Percentiles rank a stretch among this genome's conserved stretches.
phyloP scores from a whole-genome alignment of 2,888 invertebrate species.

The Caenorhabditis auriculariae region DNA sequence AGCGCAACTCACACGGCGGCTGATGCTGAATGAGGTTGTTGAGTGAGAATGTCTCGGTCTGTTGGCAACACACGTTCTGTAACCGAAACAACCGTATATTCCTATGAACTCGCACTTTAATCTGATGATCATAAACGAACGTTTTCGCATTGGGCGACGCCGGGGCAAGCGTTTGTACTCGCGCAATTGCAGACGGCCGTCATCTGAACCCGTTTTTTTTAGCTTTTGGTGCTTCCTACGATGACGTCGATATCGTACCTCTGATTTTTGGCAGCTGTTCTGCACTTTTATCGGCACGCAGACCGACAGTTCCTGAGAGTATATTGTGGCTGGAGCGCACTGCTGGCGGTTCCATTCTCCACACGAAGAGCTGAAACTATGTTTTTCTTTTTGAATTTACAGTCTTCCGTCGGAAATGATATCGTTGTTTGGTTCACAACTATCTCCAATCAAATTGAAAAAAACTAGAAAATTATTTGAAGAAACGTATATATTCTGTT shows the following conservation, averaged over 20 bases:
- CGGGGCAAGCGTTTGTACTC: conserved; percentile 40
- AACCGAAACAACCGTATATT: no score
- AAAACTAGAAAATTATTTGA: no score
- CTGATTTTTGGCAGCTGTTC: conserved; percentile 14
- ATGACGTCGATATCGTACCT: background rate
- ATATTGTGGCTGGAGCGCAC: conserved; percentile 50
- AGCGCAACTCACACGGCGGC: conserved; percentile 27
- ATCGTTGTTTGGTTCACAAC: no score
- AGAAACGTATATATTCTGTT: no score
- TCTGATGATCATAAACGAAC: no score
- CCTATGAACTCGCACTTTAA: no score
- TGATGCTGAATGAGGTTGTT: conserved; percentile 39
- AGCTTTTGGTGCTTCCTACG: no score
- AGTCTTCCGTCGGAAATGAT: no score
- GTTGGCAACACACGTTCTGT: conserved; percentile 51
- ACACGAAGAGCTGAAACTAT: conserved; percentile 53
- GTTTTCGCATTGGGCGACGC: conserved; percentile 41
- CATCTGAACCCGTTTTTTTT: no score
- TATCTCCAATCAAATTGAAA: no score
- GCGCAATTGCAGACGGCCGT: conserved; percentile 47
- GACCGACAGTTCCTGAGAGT: conserved; percentile 21
- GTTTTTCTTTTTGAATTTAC: no score
- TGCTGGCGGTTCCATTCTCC: conserved; percentile 59
- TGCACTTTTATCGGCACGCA: conserved; percentile 31
- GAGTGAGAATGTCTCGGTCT: conserved; percentile 23